Conservation (phyloP, 2,797 vertebrate genomes). For the Eulemur albifrons region DNA sequence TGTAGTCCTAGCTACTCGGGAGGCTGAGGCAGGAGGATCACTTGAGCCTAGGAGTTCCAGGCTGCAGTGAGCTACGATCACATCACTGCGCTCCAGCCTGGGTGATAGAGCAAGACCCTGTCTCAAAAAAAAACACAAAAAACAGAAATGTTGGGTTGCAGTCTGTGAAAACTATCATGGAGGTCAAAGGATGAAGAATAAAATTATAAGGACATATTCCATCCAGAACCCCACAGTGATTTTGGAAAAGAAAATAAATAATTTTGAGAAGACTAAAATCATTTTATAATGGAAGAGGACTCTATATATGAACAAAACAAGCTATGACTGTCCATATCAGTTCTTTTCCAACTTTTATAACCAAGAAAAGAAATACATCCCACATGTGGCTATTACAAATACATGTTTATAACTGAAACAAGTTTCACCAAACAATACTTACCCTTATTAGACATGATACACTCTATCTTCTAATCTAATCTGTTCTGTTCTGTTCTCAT, state of each 20-base stretch:
- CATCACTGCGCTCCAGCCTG: no score
- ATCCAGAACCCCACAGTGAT: neutral
- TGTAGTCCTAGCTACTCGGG: no score
- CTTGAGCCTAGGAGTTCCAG: no score
- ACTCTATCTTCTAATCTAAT: neutral
- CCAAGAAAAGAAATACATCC: neutral
- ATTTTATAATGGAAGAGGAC: neutral
- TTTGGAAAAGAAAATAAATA: neutral
- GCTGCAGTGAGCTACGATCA: no score
- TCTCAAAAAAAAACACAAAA: no score
- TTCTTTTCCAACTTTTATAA: neutral
- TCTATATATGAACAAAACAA: neutral
- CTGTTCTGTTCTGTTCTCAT: neutral
- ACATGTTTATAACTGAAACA: neutral
- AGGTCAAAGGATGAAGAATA: neutral
- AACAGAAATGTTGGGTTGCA: neutral
- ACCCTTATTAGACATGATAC: neutral
- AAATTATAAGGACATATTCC: neutral
- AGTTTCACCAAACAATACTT: neutral
- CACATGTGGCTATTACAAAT: neutral
- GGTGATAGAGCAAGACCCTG: no score
- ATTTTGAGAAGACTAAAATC: neutral
- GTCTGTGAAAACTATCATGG: neutral
- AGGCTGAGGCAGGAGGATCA: no score
- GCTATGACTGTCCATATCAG: neutral